Conservation (phyloP, 2,113 vertebrate species). For the Meles meles region DNA sequence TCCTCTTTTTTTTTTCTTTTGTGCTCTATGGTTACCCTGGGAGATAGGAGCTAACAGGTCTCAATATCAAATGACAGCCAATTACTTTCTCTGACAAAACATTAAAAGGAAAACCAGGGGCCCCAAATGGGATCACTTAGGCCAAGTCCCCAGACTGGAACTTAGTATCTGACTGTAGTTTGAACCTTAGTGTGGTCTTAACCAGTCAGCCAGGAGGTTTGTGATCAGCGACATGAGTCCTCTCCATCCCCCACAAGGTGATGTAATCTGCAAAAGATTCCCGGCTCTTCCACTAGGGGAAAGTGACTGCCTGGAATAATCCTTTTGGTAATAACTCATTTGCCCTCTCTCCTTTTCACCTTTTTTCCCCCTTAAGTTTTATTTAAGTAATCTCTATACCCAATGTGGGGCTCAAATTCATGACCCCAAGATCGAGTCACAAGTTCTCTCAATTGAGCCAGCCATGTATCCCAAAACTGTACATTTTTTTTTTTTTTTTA, state of each 20-base stretch:
- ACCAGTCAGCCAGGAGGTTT: neutral
- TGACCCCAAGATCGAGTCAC: neutral
- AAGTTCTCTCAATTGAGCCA: neutral
- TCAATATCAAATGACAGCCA: neutral
- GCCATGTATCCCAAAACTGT: neutral
- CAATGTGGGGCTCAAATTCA: neutral
- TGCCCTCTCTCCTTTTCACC: neutral
- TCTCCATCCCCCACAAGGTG: neutral
- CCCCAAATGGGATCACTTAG: neutral
- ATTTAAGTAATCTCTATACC: neutral
- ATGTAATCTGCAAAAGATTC: neutral
- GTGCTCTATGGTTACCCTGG: neutral
- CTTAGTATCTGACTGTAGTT: neutral
- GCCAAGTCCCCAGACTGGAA: neutral
- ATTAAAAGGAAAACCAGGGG: neutral
- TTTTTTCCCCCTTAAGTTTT: neutral
- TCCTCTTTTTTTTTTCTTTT: neutral
- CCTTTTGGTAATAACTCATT: neutral
- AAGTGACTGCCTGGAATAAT: neutral
- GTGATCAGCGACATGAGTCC: neutral
- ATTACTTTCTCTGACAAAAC: slow-evolving; percentile 16
- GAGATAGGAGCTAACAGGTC: neutral
- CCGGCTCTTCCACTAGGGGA: neutral
- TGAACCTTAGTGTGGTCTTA: neutral
- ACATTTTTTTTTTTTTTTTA: no score